A percentile compares a stretch with the other conserved stretches of the same genome.
Evolutionary conservation across 2,797 vertebrate genomes (phyloP).

Genomic region (Peromyscus eremicus): DNA sequence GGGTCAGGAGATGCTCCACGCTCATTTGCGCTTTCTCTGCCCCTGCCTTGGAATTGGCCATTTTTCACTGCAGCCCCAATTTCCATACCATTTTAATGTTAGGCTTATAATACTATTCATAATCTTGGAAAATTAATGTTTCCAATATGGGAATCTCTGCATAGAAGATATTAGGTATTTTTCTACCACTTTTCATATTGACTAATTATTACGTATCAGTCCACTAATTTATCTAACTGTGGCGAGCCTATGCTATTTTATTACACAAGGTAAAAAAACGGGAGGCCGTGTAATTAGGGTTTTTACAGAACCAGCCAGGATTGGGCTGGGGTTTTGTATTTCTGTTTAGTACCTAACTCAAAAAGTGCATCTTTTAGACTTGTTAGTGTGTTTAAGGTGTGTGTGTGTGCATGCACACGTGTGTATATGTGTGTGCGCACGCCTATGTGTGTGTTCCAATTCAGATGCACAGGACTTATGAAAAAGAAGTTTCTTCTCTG

Average conservation of each 20-base stretch:
- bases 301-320: not conserved
- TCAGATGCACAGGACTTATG: not conserved
- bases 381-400: not conserved
- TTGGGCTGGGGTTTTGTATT: slow-evolving; percentile 14
- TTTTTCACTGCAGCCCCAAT: not conserved
- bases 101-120: slow-evolving; percentile 21
- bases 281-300: not conserved
- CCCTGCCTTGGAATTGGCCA: not conserved
- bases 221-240: not conserved
- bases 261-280: not conserved
- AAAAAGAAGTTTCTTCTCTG: not conserved
- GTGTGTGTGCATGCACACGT: not conserved
- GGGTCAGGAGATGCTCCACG: not conserved
- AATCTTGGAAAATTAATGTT: slow-evolving; percentile 43
- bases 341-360: not conserved
- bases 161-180: not conserved
- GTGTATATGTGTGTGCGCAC: not conserved
- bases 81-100: slow-evolving; percentile 35
- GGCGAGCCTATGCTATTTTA: not conserved
- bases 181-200: not conserved
- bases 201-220: not conserved
- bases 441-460: not conserved
- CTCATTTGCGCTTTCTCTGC: not conserved
- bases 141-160: not conserved
- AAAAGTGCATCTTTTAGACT: not conserved